Conservation (phyloP, 2,888 invertebrate genomes). For the Leucania comma region DNA sequence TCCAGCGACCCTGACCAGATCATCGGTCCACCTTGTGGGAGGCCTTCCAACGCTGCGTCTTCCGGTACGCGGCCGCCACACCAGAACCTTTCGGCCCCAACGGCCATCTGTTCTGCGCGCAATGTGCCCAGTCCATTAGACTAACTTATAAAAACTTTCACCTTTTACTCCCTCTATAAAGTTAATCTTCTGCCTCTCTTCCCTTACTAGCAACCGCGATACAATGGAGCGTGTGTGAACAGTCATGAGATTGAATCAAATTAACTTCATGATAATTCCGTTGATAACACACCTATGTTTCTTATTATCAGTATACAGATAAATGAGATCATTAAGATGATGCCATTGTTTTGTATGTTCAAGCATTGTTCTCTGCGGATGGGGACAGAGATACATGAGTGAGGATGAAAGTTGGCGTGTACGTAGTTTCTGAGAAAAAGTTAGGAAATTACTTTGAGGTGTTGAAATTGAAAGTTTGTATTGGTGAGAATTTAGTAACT, state of each 20-base stretch:
- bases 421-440: conserved; percentile 26
- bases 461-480: conserved; percentile 27
- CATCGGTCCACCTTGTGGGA: no score
- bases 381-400: conserved; percentile 20
- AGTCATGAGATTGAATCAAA: conserved; percentile 60
- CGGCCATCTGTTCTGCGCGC: no score
- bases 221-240: conserved; percentile 60
- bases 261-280: conserved; percentile 54
- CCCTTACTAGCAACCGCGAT: background rate
- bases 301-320: conserved; percentile 50
- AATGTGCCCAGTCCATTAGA: no score
- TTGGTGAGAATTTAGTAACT: background rate
- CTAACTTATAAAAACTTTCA: background rate
- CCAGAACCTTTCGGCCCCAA: no score
- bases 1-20: no score
- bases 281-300: conserved; percentile 60
- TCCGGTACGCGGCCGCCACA: no score
- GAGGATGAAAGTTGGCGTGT: conserved; percentile 28
- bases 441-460: conserved; percentile 18
- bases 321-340: conserved; percentile 64
- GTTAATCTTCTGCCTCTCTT: conserved; percentile 15
- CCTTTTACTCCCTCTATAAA: background rate
- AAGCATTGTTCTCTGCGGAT: conserved; percentile 47
- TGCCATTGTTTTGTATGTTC: conserved; percentile 61
- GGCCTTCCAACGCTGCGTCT: no score